Evolutionary conservation across 2,888 invertebrate species (phyloP).

Genomic region (Eurytoma adleriae): DNA sequence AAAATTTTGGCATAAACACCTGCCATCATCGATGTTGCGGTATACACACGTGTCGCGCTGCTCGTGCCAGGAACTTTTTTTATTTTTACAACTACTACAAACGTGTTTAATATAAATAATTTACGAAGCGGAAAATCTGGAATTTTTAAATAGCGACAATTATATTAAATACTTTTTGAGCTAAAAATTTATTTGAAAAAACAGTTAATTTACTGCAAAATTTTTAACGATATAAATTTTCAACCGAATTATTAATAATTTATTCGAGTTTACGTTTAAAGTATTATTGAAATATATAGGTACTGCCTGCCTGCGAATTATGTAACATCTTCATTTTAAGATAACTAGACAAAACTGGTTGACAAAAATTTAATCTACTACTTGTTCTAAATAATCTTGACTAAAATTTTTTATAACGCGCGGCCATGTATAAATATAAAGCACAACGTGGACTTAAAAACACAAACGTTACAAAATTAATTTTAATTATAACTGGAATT

Average conservation of each 20-base stretch:
- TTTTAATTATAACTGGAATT: too few relatives aligned
- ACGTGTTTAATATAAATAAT: background rate
- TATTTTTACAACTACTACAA: background rate
- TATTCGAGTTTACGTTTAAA: background rate
- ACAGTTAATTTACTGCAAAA: background rate
- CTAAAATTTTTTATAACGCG: too few relatives aligned
- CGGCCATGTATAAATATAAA: too few relatives aligned
- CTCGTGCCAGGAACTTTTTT: slow-evolving; percentile 41
- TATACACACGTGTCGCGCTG: background rate
- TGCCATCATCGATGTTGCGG: background rate
- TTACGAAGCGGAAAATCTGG: too few relatives aligned
- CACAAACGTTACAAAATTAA: too few relatives aligned
- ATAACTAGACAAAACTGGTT: slow-evolving; percentile 20
- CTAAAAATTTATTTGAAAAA: too few relatives aligned
- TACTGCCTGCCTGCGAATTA: background rate
- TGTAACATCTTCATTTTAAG: background rate
- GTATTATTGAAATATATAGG: background rate
- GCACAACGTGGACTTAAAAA: too few relatives aligned
- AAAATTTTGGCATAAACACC: slow-evolving; percentile 45
- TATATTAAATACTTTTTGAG: too few relatives aligned
- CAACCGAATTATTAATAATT: background rate
- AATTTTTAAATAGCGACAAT: too few relatives aligned
- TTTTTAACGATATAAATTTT: background rate
- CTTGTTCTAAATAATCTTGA: too few relatives aligned
- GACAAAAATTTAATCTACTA: background rate